Evolutionary conservation across 2,797 vertebrate species (phyloP).

Genomic region (Phataginus tetradactyla): DNA sequence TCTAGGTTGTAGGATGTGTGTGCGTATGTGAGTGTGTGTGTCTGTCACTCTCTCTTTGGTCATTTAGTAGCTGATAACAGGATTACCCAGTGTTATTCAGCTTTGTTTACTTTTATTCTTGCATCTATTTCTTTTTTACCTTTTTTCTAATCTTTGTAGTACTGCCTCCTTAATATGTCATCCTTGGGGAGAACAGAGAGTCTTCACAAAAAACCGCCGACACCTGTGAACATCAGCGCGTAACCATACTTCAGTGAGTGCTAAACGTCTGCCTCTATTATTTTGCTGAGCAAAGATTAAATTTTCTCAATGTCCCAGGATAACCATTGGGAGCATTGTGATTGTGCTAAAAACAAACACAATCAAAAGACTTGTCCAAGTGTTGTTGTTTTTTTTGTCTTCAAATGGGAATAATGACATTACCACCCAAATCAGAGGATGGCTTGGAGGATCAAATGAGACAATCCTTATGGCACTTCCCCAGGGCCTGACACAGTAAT

Average conservation of each 20-base stretch:
- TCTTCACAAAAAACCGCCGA: neutral
- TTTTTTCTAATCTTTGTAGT: neutral
- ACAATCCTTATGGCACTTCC: neutral
- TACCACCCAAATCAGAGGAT: neutral
- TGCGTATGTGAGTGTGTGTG: neutral
- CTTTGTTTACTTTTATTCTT: neutral
- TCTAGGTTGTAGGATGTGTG: neutral
- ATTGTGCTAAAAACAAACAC: neutral
- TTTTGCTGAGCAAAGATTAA: neutral
- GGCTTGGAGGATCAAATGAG: neutral
- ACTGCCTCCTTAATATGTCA: neutral
- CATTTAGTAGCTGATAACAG: neutral
- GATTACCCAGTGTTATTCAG: neutral
- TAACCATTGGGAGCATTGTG: neutral
- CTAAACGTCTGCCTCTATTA: neutral
- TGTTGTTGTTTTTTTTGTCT: constrained; percentile 13
- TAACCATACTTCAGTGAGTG: neutral
- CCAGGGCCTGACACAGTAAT: neutral
- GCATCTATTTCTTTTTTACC: neutral
- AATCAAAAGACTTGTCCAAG: neutral
- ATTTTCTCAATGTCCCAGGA: neutral
- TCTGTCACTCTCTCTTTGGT: neutral
- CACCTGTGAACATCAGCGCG: neutral
- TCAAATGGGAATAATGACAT: neutral
- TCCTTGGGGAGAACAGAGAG: neutral